These are phyloP conservation scores for Catharus bicknelli DNA, from an alignment of 2,113 vertebrate species.

Conservation along the genomic window DNA sequence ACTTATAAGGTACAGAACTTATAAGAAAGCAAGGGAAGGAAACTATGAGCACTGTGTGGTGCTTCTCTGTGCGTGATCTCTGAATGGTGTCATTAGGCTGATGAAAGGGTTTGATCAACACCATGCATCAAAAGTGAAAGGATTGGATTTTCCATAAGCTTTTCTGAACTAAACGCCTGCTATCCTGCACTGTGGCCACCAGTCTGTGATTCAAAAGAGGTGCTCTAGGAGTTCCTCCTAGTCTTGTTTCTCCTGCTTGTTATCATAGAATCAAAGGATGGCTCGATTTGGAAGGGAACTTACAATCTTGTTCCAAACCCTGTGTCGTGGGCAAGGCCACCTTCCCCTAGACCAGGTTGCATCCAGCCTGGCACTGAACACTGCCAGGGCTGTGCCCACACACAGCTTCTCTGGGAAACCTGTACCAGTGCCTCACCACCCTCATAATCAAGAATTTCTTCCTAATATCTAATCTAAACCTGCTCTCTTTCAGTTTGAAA, in stretches of 20 bases:
- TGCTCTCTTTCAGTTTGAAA: not conserved
- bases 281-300: not conserved
- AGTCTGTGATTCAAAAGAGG: not conserved
- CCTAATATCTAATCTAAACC: not conserved
- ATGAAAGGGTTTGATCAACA: not conserved
- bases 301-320: not conserved
- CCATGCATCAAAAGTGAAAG: not conserved
- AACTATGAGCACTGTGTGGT: fast-evolving
- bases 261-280: not conserved
- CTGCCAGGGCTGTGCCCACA: too few relatives aligned
- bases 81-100: not conserved
- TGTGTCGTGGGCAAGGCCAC: not conserved
- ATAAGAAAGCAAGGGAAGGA: not conserved
- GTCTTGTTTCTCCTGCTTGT: not conserved
- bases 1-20: not conserved
- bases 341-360: not conserved
- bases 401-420: not conserved
- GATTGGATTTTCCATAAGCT: not conserved
- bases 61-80: not conserved
- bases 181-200: fast-evolving
- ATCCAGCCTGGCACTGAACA: not conserved
- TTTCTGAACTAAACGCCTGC: not conserved
- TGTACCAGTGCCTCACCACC: not conserved
- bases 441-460: not conserved
- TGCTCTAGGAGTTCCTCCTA: not conserved